A percentile compares a stretch with the other conserved stretches of the same genome.
Conservation (phyloP, 2,888 invertebrate genomes). For the Drosophila rubida region DNA sequence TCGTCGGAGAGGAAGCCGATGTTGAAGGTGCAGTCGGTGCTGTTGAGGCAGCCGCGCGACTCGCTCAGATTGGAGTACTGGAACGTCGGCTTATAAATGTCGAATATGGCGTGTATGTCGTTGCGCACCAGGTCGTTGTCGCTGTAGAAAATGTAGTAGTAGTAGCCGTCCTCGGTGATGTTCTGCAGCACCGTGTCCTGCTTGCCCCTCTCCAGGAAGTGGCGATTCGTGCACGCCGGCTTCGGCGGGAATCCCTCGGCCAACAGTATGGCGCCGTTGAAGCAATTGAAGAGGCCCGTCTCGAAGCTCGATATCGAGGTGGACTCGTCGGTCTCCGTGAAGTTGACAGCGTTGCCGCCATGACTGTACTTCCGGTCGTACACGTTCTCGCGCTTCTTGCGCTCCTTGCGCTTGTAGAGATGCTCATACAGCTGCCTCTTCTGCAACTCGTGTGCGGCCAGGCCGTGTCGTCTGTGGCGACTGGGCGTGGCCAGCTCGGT, state of each 20-base stretch:
- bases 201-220: slow-evolving; percentile 89
- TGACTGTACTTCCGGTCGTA: slow-evolving; percentile 91
- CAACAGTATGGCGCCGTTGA: slow-evolving; percentile 90
- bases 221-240: slow-evolving; percentile 88
- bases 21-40: slow-evolving; percentile 91
- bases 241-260: slow-evolving; percentile 90
- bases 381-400: slow-evolving; percentile 85
- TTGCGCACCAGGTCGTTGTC: slow-evolving; percentile 93
- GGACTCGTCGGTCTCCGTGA: slow-evolving; percentile 86
- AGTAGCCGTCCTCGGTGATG: slow-evolving; percentile 91
- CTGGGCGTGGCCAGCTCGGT: not conserved
- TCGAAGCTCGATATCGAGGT: slow-evolving; percentile 94
- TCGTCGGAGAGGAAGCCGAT: slow-evolving; percentile 91
- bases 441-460: slow-evolving; percentile 24
- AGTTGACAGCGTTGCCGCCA: slow-evolving; percentile 89
- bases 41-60: slow-evolving; percentile 89
- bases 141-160: slow-evolving; percentile 95
- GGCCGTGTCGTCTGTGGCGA: slow-evolving; percentile 4
- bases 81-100: slow-evolving; percentile 93
- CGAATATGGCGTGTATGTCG: slow-evolving; percentile 93
- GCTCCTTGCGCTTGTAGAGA: slow-evolving; percentile 76
- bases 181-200: slow-evolving; percentile 89
- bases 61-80: slow-evolving; percentile 87
- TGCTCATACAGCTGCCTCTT: slow-evolving; percentile 79
- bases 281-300: slow-evolving; percentile 90